These are phyloP conservation scores for Apogon hyalosoma DNA, from an alignment of 2,797 vertebrate genomes.

Conservation along the genomic window DNA sequence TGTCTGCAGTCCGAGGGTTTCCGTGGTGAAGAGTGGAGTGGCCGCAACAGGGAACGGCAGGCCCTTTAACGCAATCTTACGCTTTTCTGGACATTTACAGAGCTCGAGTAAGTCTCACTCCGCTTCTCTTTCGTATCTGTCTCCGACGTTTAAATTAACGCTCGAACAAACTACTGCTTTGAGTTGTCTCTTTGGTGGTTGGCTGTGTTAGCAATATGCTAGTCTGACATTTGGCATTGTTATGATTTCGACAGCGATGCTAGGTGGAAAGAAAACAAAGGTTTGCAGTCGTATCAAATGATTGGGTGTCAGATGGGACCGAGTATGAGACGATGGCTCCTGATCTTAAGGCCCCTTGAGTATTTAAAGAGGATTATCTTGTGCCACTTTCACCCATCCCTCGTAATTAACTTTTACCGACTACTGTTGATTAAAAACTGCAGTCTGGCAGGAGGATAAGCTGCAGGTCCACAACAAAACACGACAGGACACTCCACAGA, in stretches of 20 bases:
- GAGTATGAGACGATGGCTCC: no score
- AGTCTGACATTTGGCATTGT: constrained; percentile 4
- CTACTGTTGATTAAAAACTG: no score
- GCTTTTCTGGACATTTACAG: neutral
- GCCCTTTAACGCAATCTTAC: neutral
- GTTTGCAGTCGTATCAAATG: no score
- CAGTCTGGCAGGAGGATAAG: no score
- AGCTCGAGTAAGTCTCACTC: constrained; percentile 53
- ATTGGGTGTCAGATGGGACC: no score
- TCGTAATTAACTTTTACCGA: no score
- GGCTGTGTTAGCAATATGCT: constrained; percentile 39
- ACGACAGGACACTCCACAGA: no score
- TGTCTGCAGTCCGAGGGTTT: constrained; percentile 26
- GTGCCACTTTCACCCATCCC: no score
- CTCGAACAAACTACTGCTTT: neutral
- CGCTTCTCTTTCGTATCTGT: constrained; percentile 4
- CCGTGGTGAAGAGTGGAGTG: neutral
- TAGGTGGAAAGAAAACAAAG: neutral
- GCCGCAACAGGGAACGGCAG: neutral
- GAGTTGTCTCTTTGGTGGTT: constrained; percentile 5
- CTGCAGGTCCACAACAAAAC: no score
- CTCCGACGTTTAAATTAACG: neutral
- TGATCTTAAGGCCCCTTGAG: no score
- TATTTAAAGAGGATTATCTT: no score
- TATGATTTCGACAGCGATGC: neutral